Percentiles rank a stretch among this genome's conserved stretches.
phyloP scores from a whole-genome alignment of 2,888 invertebrate genomes.

The Cosmopolites sordidus region DNA sequence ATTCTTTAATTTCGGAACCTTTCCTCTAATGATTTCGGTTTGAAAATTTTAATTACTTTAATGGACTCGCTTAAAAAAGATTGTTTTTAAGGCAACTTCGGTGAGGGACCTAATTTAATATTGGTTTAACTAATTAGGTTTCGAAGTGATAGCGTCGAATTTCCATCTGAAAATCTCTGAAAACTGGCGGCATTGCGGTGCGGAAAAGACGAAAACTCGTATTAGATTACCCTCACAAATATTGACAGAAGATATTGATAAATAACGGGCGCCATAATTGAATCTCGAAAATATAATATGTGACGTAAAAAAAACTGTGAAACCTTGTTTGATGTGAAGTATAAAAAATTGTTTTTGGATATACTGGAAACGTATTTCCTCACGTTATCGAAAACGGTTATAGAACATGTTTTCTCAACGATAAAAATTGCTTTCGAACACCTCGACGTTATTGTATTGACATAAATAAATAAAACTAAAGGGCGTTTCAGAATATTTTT shows the following conservation, averaged over 20 bases:
- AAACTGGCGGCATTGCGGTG: not conserved
- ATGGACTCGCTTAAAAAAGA: not conserved
- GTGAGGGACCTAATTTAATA: constrained; percentile 1
- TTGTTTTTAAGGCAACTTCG: not conserved
- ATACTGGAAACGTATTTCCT: no score
- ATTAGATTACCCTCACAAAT: constrained; percentile 3
- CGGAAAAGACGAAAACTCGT: not conserved
- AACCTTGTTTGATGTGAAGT: no score
- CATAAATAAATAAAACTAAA: no score
- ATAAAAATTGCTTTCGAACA: no score
- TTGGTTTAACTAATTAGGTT: constrained; percentile 4
- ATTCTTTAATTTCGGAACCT: no score
- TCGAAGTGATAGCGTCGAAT: not conserved
- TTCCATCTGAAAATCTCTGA: constrained; percentile 3
- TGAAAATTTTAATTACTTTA: constrained; percentile 2
- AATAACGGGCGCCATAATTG: not conserved
- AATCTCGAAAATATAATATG: not conserved
- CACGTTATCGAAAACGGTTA: no score
- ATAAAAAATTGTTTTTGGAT: no score
- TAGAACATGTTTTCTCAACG: no score
- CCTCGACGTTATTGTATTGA: no score
- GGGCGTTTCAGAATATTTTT: no score
- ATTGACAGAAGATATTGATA: constrained; percentile 5
- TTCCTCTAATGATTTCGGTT: no score
- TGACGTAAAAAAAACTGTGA: not conserved